Percentiles rank a stretch among this genome's conserved stretches.
These are phyloP conservation scores for Enteromius mattozi DNA, from an alignment of 2,797 vertebrate species.

Conservation along the genomic window DNA sequence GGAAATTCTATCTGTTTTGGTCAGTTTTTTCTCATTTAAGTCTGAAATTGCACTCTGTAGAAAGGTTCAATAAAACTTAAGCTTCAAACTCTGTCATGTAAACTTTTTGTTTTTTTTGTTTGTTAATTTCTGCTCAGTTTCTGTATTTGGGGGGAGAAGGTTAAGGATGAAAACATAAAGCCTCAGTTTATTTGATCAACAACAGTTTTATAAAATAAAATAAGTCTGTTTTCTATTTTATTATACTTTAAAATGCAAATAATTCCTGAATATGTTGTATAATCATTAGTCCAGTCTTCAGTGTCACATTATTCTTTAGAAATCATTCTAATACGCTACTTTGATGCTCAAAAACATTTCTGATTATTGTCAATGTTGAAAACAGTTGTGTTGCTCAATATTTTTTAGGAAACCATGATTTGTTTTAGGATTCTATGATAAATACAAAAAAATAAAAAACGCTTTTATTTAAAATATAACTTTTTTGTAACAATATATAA, in stretches of 20 bases:
- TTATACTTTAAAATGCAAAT: background rate
- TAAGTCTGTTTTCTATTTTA: background rate
- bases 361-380: background rate
- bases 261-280: background rate
- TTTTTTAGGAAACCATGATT: background rate
- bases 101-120: background rate
- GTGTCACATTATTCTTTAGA: background rate
- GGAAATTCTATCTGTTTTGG: background rate
- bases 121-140: background rate
- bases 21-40: background rate
- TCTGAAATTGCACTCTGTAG: background rate
- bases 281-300: background rate
- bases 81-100: background rate
- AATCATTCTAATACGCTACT: background rate
- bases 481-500: background rate
- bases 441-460: background rate
- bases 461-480: background rate
- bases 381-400: background rate
- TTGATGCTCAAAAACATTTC: background rate
- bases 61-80: background rate
- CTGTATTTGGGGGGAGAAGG: background rate
- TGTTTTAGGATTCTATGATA: background rate
- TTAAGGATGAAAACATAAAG: background rate
- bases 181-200: background rate
- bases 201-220: background rate